These are phyloP conservation scores for Vespertilio murinus DNA, from an alignment of 2,797 vertebrate genomes.

Conservation along the genomic window DNA sequence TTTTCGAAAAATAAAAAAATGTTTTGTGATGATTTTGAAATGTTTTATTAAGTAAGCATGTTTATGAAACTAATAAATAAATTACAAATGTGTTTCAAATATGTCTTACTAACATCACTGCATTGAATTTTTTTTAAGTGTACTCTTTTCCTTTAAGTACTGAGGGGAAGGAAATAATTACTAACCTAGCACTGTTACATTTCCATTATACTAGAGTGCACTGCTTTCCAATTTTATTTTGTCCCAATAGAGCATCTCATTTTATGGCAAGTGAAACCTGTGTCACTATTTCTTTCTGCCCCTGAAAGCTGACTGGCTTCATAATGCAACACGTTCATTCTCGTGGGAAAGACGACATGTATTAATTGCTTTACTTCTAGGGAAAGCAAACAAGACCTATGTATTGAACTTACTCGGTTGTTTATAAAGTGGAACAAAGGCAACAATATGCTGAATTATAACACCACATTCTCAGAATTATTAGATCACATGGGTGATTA, in stretches of 20 bases:
- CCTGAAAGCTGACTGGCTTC: slow-evolving; percentile 12
- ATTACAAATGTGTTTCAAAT: background rate
- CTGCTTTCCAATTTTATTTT: background rate
- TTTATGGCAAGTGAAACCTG: slow-evolving; percentile 27
- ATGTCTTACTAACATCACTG: background rate
- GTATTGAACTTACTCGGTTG: background rate
- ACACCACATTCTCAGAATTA: background rate
- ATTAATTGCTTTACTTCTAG: slow-evolving; percentile 42
- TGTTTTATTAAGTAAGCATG: background rate
- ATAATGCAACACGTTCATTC: background rate
- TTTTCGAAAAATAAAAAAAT: background rate
- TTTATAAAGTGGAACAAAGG: background rate
- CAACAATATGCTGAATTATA: background rate
- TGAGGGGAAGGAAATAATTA: background rate
- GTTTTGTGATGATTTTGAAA: background rate
- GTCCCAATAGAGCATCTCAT: background rate
- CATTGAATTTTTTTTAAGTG: slow-evolving; percentile 35
- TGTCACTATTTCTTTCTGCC: slow-evolving; percentile 17
- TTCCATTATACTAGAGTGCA: background rate
- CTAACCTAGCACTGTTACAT: background rate
- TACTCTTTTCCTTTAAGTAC: background rate
- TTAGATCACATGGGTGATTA: background rate
- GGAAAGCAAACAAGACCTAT: background rate
- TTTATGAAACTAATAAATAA: background rate
- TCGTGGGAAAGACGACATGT: background rate